phyloP scores from a whole-genome alignment of 1,140 invertebrate genomes.

The Drosophila fuyamai region DNA sequence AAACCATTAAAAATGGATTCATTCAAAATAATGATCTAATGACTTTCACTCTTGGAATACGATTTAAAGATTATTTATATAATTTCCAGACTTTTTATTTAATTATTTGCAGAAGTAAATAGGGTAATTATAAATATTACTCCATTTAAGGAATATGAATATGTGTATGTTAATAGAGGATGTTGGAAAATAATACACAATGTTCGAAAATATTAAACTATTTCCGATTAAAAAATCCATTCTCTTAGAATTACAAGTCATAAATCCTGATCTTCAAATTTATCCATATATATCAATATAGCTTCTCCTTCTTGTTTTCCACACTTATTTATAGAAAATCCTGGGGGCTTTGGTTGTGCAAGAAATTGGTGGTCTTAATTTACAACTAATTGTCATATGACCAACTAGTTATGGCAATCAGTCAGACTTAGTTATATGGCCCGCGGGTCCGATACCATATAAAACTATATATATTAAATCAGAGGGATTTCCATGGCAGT shows the following conservation, averaged over 20 bases:
- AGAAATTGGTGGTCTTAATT: constrained; percentile 58
- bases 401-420: constrained; percentile 59
- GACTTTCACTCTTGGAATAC: no score
- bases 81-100: no score
- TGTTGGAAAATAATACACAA: no score
- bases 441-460: constrained; percentile 25
- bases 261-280: no score
- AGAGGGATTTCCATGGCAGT: constrained; percentile 45
- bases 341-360: constrained; percentile 24
- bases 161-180: no score
- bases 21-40: background rate
- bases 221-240: no score
- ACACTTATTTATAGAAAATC: constrained; percentile 12
- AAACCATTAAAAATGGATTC: background rate
- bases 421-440: constrained; percentile 63
- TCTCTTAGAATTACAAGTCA: no score
- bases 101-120: no score
- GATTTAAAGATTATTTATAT: no score
- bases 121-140: background rate
- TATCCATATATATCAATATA: background rate
- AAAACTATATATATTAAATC: constrained; percentile 53
- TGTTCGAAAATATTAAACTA: no score
- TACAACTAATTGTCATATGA: constrained; percentile 83
- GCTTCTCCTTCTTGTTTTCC: background rate
- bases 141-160: no score